These are phyloP conservation scores for Melanostigma gelatinosum DNA, from an alignment of 2,113 vertebrate genomes.

Conservation along the genomic window DNA sequence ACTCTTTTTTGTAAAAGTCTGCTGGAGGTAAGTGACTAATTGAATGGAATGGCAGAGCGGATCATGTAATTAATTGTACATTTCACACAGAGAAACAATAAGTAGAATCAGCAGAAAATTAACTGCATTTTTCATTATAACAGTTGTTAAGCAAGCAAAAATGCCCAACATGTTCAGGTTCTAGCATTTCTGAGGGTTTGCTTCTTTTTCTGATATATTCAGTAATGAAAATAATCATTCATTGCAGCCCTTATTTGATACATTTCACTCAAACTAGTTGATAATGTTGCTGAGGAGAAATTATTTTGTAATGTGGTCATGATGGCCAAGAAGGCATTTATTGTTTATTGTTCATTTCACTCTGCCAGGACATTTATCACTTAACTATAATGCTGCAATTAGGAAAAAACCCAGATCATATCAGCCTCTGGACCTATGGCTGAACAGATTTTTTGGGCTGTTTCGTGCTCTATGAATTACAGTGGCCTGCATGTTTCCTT, in stretches of 20 bases:
- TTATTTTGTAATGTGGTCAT: background rate
- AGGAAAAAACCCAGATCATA: background rate
- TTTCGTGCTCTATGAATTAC: constrained; percentile 5
- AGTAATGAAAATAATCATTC: background rate
- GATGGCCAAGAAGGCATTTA: background rate
- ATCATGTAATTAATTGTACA: background rate
- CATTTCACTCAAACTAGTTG: background rate
- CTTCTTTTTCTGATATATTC: background rate
- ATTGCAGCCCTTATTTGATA: background rate
- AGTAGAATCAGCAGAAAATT: background rate
- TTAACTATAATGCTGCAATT: background rate
- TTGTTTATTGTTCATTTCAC: background rate
- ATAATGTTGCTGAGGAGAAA: background rate
- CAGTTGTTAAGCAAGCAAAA: background rate
- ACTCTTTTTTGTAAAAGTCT: background rate
- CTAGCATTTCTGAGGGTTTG: background rate
- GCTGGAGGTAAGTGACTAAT: background rate
- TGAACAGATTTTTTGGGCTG: background rate
- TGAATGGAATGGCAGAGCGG: background rate
- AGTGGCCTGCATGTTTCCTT: constrained; percentile 48
- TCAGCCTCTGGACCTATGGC: background rate
- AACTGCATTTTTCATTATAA: background rate
- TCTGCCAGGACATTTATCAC: background rate
- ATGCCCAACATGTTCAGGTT: background rate
- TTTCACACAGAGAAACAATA: background rate